These are phyloP conservation scores for Eolophus roseicapilla DNA, from an alignment of 2,113 vertebrate species.

Conservation along the genomic window DNA sequence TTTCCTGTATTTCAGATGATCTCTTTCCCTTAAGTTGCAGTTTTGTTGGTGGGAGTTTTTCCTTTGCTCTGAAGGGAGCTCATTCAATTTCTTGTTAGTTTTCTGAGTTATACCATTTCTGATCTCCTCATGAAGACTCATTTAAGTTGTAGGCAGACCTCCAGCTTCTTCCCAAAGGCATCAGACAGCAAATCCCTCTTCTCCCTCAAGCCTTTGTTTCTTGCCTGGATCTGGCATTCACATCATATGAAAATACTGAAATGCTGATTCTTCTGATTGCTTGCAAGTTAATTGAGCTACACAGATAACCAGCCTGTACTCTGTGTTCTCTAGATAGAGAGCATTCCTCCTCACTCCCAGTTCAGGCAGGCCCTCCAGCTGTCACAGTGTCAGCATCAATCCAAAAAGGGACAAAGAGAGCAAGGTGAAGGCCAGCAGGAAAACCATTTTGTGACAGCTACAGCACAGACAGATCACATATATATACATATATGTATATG, in stretches of 20 bases:
- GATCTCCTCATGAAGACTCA: neutral
- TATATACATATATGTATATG: neutral
- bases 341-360: neutral
- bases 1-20: neutral
- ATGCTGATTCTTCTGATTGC: neutral
- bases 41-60: neutral
- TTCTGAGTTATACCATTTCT: neutral
- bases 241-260: neutral
- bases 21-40: neutral
- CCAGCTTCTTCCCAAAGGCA: slow-evolving; percentile 3
- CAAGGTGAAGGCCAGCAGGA: neutral
- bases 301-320: neutral
- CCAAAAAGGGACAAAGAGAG: neutral
- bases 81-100: neutral
- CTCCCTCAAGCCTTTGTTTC: neutral
- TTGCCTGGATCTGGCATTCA: neutral
- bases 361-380: neutral
- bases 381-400: neutral
- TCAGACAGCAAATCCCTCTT: neutral
- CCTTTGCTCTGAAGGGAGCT: neutral
- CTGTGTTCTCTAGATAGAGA: neutral
- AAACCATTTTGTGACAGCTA: neutral
- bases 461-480: neutral
- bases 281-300: neutral
- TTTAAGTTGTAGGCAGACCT: neutral